phyloP scores from a whole-genome alignment of 1,140 invertebrate species.

The Hesperophylax magnus region DNA sequence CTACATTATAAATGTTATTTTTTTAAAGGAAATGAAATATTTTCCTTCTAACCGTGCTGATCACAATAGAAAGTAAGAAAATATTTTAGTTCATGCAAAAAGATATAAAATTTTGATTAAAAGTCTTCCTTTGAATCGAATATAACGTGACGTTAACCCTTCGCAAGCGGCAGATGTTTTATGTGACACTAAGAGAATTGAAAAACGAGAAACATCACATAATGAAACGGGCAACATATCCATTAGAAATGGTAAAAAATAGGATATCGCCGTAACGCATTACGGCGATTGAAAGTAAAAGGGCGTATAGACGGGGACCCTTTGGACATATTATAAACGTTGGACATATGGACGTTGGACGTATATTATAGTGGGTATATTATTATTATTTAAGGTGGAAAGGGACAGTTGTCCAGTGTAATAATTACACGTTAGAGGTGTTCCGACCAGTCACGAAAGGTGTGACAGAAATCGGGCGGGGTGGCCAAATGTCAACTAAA shows the following conservation, averaged over 20 bases:
- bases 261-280: not conserved
- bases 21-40: no score
- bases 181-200: not conserved
- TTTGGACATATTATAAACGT: not conserved
- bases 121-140: no score
- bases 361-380: no score
- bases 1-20: no score
- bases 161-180: not conserved
- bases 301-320: not conserved
- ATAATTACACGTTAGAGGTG: slow-evolving; percentile 15
- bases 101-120: no score
- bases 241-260: not conserved
- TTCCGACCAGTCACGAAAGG: slow-evolving; percentile 17
- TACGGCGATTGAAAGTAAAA: slow-evolving; percentile 27
- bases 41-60: no score
- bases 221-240: not conserved
- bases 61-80: no score
- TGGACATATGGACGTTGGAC: slow-evolving; percentile 6
- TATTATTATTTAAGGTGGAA: not conserved
- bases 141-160: not conserved
- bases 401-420: not conserved
- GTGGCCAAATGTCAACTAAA: not conserved
- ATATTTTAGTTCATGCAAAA: no score
- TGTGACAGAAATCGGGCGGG: not conserved
- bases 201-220: not conserved